These are phyloP conservation scores for Coleophora deauratella DNA, from an alignment of 2,888 invertebrate species.

Conservation along the genomic window DNA sequence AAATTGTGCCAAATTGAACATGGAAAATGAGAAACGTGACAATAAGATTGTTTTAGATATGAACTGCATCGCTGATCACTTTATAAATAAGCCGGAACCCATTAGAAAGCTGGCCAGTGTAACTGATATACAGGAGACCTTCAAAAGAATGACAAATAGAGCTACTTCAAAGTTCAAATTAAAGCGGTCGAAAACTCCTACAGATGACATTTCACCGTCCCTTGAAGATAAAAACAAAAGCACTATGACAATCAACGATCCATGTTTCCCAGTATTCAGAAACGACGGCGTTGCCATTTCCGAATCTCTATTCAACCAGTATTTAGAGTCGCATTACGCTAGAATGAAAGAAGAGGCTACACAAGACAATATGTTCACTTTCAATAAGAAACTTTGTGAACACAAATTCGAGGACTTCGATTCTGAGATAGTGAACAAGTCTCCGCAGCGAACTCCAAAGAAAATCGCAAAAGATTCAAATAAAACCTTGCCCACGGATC, in stretches of 20 bases:
- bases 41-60: slow-evolving; percentile 50
- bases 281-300: slow-evolving; percentile 82
- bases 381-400: slow-evolving; percentile 49
- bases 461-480: slow-evolving; percentile 48
- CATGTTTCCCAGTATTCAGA: slow-evolving; percentile 84
- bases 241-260: slow-evolving; percentile 84
- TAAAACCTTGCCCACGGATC: slow-evolving; percentile 43
- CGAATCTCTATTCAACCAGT: slow-evolving; percentile 80
- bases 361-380: slow-evolving; percentile 58
- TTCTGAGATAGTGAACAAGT: slow-evolving; percentile 46
- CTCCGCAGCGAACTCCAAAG: slow-evolving; percentile 60
- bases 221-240: slow-evolving; percentile 45
- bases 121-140: slow-evolving; percentile 76
- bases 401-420: slow-evolving; percentile 67
- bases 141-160: slow-evolving; percentile 72
- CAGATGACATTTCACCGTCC: slow-evolving; percentile 32
- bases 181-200: slow-evolving; percentile 35
- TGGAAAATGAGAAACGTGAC: slow-evolving; percentile 50
- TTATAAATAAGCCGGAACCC: slow-evolving; percentile 63
- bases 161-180: slow-evolving; percentile 73
- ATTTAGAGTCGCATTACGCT: slow-evolving; percentile 78
- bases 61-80: slow-evolving; percentile 62
- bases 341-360: slow-evolving; percentile 64
- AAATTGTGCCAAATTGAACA: slow-evolving; percentile 38
- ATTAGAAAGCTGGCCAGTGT: slow-evolving; percentile 72